Base-by-base conservation (phyloP, 2,113 vertebrate species). In the Arizona elegans region DNA sequence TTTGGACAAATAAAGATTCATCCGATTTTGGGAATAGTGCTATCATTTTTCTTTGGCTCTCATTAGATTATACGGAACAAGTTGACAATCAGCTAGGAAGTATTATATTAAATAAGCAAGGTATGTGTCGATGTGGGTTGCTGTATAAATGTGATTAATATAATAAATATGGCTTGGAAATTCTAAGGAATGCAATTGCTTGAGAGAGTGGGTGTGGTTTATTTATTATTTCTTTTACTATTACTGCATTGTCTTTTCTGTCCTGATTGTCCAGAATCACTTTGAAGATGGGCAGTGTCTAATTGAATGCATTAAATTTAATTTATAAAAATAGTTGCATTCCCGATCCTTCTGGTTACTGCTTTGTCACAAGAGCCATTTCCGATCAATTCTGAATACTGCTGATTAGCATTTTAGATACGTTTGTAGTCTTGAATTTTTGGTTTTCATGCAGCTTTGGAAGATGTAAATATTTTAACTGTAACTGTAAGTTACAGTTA, bases 21-120 rank as follows among this genome's bases (percentile, higher is more conserved):
- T 96, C 95, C 54, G 94, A 94, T 95, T 92, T 92, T 90, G 94
- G 52, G 9, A 95, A 55, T 88, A 91, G 92, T 70, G 93, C 96
- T 50, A 70, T 98, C 10, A 96, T 99, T 95, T 97, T 99, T 92
- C 96, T 99, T 21, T 99, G 97, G 97, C 95, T 99, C 53, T 97
- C 98, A 52, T 95, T 97, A 92, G 94, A 97, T 94, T 98, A 98
- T 88, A 95, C 98, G 58, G 96, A 97, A 52, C 96, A 96, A 5
- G 91, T 98, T 92, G 96, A 98, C 93, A 96, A 53, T 3, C 97
- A 97, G 0, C 56, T 98, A 59, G 97, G 96, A 92, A 96, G 96
- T 8, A 91, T 50, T 92, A 0, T 96, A 93, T 93, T 88, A 96
- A 97, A 95, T 70, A 94, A 97, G 56, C 95, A 96, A 90, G 97